Percentiles rank a stretch among this genome's conserved stretches.
phyloP scores from a whole-genome alignment of 2,113 vertebrate species.

The Solea solea region DNA sequence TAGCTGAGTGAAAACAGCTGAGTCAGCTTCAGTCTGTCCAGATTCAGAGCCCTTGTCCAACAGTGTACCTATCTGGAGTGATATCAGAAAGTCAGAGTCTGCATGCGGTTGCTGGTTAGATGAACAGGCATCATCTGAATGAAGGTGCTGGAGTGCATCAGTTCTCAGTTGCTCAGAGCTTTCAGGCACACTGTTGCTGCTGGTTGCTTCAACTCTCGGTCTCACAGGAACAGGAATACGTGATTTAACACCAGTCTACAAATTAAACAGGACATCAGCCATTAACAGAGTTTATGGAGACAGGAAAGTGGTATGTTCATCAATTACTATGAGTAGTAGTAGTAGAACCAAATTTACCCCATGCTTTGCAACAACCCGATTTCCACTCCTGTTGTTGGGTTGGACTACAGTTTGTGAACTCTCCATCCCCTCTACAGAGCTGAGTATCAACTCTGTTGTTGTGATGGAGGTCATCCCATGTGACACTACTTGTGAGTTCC shows the following conservation, averaged over 20 bases:
- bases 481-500: conserved; percentile 38
- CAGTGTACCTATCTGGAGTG: conserved; percentile 22
- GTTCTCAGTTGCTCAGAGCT: conserved; percentile 39
- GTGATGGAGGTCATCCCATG: conserved; percentile 54
- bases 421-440: conserved; percentile 60
- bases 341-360: conserved; percentile 43
- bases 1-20: conserved; percentile 68
- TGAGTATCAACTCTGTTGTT: conserved; percentile 33
- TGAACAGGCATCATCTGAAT: conserved; percentile 6
- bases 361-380: conserved; percentile 23
- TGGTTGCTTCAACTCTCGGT: conserved; percentile 46
- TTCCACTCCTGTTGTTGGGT: conserved; percentile 40
- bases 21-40: conserved; percentile 21
- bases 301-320: not conserved
- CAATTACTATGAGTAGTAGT: not conserved
- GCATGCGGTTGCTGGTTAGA: conserved; percentile 30
- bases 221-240: conserved; percentile 86
- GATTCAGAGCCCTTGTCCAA: conserved; percentile 36
- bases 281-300: not conserved
- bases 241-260: conserved; percentile 83
- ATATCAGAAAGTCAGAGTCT: conserved; percentile 21
- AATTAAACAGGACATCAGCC: not conserved
- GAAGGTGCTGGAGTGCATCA: conserved; percentile 25
- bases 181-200: conserved; percentile 31
- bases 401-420: conserved; percentile 16